Percentiles rank a stretch among this genome's conserved stretches.
phyloP scores from a whole-genome alignment of 1,140 invertebrate genomes.

The Drosophila setifemur region DNA sequence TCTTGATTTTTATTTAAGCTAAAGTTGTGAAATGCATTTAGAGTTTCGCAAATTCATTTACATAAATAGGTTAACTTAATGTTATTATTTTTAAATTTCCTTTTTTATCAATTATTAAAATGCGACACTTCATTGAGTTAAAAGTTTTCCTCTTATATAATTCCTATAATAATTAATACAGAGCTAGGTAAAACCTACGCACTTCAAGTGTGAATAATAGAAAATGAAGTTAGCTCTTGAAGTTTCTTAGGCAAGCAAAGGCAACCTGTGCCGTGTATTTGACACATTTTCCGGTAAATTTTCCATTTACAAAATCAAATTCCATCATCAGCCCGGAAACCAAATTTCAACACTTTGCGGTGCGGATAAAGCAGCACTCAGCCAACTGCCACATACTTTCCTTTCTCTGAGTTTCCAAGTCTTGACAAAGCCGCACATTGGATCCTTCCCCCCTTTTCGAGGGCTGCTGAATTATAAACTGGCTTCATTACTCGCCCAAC shows the following conservation, averaged over 20 bases:
- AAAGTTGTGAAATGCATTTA: too few relatives aligned
- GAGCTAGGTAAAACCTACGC: too few relatives aligned
- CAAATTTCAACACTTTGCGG: constrained; percentile 27
- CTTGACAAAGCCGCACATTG: constrained; percentile 24
- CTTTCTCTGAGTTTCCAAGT: background rate
- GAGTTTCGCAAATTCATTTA: too few relatives aligned
- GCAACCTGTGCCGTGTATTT: background rate
- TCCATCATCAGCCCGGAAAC: constrained; percentile 1
- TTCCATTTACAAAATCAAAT: constrained; percentile 8
- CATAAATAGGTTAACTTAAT: too few relatives aligned
- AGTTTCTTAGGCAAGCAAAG: background rate
- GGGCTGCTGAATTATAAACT: constrained; percentile 62
- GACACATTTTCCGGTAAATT: background rate
- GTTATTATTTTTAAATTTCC: too few relatives aligned
- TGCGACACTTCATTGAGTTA: too few relatives aligned
- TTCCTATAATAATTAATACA: too few relatives aligned
- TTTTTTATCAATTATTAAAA: too few relatives aligned
- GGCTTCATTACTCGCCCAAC: constrained; percentile 52
- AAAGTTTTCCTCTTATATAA: too few relatives aligned
- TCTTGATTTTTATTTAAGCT: too few relatives aligned
- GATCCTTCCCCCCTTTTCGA: constrained; percentile 1
- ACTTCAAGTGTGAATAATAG: too few relatives aligned
- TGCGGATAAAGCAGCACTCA: constrained; percentile 5
- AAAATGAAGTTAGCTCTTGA: too few relatives aligned
- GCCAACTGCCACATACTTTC: background rate